A percentile compares a stretch with the other conserved stretches of the same genome.
phyloP scores from a whole-genome alignment of 2,113 vertebrate genomes.

The Pteruthius melanotis region DNA sequence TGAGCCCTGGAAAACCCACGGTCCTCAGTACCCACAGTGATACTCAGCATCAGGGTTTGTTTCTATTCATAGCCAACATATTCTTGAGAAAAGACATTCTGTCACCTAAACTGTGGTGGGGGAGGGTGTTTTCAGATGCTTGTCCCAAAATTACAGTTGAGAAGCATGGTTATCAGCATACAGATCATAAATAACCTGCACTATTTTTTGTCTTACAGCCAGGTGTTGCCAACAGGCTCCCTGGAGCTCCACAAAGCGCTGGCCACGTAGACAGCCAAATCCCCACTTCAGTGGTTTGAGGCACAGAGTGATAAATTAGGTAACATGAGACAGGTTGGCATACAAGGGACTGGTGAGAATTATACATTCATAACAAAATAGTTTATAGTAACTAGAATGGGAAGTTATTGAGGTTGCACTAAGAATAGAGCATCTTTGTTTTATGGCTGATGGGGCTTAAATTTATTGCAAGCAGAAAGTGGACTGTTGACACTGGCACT shows the following conservation, averaged over 20 bases:
- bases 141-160: not conserved
- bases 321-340: not conserved
- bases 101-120: not conserved
- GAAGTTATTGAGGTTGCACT: not conserved
- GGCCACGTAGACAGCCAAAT: not conserved
- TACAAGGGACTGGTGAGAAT: constrained; percentile 11
- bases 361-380: not conserved
- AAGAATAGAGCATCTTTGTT: constrained; percentile 31
- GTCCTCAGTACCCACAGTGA: not conserved
- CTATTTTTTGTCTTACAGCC: not conserved
- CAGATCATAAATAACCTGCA: constrained; percentile 29
- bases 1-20: not conserved
- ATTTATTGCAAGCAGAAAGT: constrained; percentile 23
- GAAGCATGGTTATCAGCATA: not conserved
- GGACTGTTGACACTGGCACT: constrained; percentile 25
- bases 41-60: not conserved
- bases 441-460: not conserved
- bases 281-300: not conserved
- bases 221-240: constrained; percentile 8
- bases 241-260: constrained; percentile 15
- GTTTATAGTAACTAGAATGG: not conserved
- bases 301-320: constrained; percentile 17
- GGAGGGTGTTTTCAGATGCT: not conserved
- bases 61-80: not conserved
- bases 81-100: not conserved